A percentile compares a stretch with the other conserved stretches of the same genome.
Conservation (phyloP, 2,888 invertebrate species). For the Rutpela maculata region DNA sequence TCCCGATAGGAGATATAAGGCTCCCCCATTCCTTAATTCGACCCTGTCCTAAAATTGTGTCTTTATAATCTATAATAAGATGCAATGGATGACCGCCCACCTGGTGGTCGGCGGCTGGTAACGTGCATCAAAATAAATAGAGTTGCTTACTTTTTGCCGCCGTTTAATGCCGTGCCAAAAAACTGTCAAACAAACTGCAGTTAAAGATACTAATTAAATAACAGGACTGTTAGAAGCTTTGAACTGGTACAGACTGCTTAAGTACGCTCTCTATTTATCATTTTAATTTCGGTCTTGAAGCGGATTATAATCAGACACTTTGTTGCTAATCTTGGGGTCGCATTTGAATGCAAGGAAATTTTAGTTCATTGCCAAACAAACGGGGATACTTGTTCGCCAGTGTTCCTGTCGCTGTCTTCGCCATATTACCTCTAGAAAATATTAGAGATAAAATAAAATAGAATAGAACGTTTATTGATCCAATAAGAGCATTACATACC, state of each 20-base stretch:
- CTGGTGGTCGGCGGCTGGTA: constrained; percentile 40
- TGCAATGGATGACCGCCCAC: constrained; percentile 36
- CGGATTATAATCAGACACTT: not conserved
- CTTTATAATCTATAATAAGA: constrained; percentile 30
- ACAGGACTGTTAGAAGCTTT: not conserved
- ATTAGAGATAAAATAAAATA: too few relatives aligned
- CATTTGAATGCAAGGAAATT: not conserved
- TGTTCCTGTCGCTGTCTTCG: too few relatives aligned
- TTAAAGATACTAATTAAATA: constrained; percentile 18
- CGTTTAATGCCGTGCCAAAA: constrained; percentile 43
- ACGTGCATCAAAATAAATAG: constrained; percentile 45
- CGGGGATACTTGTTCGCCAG: too few relatives aligned
- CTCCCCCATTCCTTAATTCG: not conserved
- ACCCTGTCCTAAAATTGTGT: constrained; percentile 1
- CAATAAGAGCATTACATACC: too few relatives aligned
- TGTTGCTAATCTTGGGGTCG: not conserved
- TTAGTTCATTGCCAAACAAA: too few relatives aligned
- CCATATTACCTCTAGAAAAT: too few relatives aligned
- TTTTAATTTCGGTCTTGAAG: not conserved
- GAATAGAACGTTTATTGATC: too few relatives aligned
- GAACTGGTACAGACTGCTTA: constrained; percentile 23
- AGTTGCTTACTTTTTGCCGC: constrained; percentile 36
- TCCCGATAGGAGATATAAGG: too few relatives aligned
- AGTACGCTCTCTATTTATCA: not conserved
- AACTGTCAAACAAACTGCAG: constrained; percentile 40